Evolutionary conservation across 1,140 invertebrate species (phyloP).

Genomic region (Drosophila ironensis): DNA sequence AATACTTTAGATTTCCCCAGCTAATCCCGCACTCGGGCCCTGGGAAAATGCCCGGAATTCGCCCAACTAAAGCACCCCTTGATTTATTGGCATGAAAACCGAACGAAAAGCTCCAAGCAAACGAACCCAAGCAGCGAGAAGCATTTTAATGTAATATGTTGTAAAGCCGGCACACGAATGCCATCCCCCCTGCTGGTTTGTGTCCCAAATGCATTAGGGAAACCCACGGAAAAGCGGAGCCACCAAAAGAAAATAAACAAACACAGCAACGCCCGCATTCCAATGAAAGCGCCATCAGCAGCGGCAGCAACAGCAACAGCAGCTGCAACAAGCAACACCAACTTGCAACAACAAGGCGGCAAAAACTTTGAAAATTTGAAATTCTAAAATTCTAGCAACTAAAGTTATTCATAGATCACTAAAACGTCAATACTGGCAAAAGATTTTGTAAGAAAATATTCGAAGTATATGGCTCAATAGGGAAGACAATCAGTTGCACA

Average conservation of each 20-base stretch:
- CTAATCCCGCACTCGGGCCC: slow-evolving; percentile 27
- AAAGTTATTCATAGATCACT: not conserved
- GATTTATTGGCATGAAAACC: slow-evolving; percentile 54
- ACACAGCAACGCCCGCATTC: slow-evolving; percentile 71
- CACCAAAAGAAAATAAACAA: slow-evolving; percentile 50
- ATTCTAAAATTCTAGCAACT: not conserved
- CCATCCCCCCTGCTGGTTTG: slow-evolving; percentile 45
- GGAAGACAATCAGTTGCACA: not conserved
- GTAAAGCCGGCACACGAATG: slow-evolving; percentile 40
- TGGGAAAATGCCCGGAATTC: slow-evolving; percentile 51
- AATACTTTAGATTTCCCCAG: slow-evolving; percentile 15
- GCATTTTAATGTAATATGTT: slow-evolving; percentile 71
- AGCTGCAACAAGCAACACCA: slow-evolving; percentile 6
- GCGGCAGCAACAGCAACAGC: slow-evolving; percentile 43
- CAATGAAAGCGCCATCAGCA: slow-evolving; percentile 74
- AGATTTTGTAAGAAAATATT: not conserved
- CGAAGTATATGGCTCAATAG: not conserved
- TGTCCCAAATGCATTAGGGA: slow-evolving; percentile 57
- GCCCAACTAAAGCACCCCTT: slow-evolving; percentile 48
- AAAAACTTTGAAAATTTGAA: not conserved
- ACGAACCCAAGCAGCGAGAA: slow-evolving; percentile 12
- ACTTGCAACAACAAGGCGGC: not conserved
- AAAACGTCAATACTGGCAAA: not conserved
- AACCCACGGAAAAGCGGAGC: slow-evolving; percentile 33
- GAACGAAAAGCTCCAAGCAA: slow-evolving; percentile 31